These are phyloP conservation scores for Psix sp. DNA, from an alignment of 1,140 invertebrate genomes.

Conservation along the genomic window DNA sequence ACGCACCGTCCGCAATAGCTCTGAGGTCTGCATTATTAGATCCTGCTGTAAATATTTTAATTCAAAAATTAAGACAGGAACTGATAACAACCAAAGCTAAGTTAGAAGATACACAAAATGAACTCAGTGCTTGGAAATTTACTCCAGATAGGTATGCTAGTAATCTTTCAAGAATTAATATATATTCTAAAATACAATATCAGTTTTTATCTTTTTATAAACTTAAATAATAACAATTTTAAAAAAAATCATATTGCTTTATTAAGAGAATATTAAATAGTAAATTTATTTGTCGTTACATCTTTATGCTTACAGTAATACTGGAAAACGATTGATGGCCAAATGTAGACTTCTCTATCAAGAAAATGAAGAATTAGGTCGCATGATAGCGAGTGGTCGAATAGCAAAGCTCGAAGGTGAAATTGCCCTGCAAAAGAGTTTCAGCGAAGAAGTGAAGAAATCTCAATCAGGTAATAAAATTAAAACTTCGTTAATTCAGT, in stretches of 20 bases:
- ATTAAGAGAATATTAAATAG: background rate
- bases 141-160: slow-evolving; percentile 96
- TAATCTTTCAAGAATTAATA: too few species aligned
- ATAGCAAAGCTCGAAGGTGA: slow-evolving; percentile 97
- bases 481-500: too few species aligned
- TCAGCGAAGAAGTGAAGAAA: slow-evolving; percentile 97
- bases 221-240: too few species aligned
- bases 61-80: slow-evolving; percentile 94
- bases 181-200: too few species aligned
- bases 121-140: slow-evolving; percentile 98
- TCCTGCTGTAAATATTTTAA: slow-evolving; percentile 96
- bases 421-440: slow-evolving; percentile 95
- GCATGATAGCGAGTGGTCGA: slow-evolving; percentile 95
- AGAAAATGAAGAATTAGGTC: slow-evolving; percentile 98
- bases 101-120: slow-evolving; percentile 97
- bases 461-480: slow-evolving; percentile 93
- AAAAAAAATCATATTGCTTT: too few species aligned
- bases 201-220: too few species aligned
- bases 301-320: slow-evolving; percentile 87
- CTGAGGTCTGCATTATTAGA: slow-evolving; percentile 91
- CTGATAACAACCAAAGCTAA: slow-evolving; percentile 91
- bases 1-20: slow-evolving; percentile 86
- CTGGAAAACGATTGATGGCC: slow-evolving; percentile 97
- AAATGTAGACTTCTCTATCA: slow-evolving; percentile 97
- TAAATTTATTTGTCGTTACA: slow-evolving; percentile 20